Conservation (phyloP, 2,888 invertebrate species). For the Agriotes lineatus region DNA sequence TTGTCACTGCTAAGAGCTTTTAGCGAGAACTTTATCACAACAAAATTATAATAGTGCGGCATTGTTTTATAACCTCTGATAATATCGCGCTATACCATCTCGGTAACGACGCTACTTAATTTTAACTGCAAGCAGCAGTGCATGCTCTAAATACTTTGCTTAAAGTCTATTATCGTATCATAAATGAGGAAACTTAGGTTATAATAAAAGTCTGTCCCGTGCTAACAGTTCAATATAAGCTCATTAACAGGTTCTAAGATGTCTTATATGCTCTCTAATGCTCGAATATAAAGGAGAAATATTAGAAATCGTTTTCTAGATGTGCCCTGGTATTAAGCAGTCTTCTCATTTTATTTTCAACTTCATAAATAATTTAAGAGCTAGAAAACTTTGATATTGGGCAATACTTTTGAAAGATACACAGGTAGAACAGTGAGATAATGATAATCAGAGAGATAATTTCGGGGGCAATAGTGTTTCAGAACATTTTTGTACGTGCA, state of each 20-base stretch:
- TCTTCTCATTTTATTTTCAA: too few relatives aligned
- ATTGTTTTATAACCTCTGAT: slow-evolving; percentile 18
- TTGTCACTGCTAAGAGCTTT: too few relatives aligned
- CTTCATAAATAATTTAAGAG: too few relatives aligned
- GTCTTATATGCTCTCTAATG: slow-evolving; percentile 10
- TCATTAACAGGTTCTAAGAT: slow-evolving; percentile 6
- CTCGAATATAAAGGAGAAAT: background rate
- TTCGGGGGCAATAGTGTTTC: too few relatives aligned
- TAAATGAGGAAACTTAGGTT: slow-evolving; percentile 28
- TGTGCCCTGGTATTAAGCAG: too few relatives aligned
- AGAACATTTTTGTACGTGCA: too few relatives aligned
- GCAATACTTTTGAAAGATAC: too few relatives aligned
- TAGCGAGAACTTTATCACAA: slow-evolving; percentile 3
- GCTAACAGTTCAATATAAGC: slow-evolving; percentile 28
- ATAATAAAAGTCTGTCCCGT: slow-evolving; percentile 18
- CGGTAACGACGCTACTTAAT: slow-evolving; percentile 21
- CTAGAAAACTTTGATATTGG: too few relatives aligned
- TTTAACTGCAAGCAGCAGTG: slow-evolving; percentile 24
- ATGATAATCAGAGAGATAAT: too few relatives aligned
- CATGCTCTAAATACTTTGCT: slow-evolving; percentile 20
- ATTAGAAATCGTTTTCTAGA: background rate
- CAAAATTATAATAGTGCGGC: slow-evolving; percentile 23
- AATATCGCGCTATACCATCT: slow-evolving; percentile 23
- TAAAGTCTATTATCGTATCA: slow-evolving; percentile 26
- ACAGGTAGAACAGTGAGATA: too few relatives aligned